A percentile compares a stretch with the other conserved stretches of the same genome.
Conservation (phyloP, 2,888 invertebrate species). For the Stomorhina lunata region DNA sequence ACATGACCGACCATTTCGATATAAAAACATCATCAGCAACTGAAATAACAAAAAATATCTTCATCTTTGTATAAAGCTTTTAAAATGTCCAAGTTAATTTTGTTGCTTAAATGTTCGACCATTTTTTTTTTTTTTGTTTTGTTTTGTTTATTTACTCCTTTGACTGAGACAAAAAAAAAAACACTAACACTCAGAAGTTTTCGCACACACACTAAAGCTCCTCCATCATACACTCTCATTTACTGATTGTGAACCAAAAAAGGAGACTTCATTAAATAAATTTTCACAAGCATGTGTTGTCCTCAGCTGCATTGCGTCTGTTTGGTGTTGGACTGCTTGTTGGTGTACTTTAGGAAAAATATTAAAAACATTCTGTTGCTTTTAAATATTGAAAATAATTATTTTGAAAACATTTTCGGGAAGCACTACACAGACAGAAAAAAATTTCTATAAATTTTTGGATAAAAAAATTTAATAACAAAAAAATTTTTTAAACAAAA, state of each 20-base stretch:
- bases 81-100: slow-evolving; percentile 59
- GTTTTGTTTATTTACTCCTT: slow-evolving; percentile 19
- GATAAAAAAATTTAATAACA: not conserved
- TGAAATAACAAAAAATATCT: not conserved
- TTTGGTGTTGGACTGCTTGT: not conserved
- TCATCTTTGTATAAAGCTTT: slow-evolving; percentile 41
- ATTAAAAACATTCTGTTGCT: slow-evolving; percentile 29
- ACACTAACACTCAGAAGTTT: not conserved
- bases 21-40: not conserved
- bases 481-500: too few species aligned
- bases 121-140: not conserved
- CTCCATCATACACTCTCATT: too few species aligned
- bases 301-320: slow-evolving; percentile 22
- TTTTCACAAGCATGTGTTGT: slow-evolving; percentile 23
- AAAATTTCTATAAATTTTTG: not conserved
- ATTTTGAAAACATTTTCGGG: slow-evolving; percentile 28
- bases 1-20: slow-evolving; percentile 41
- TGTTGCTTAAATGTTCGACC: slow-evolving; percentile 27
- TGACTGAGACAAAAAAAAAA: slow-evolving; percentile 28
- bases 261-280: slow-evolving; percentile 16
- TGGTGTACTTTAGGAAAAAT: not conserved
- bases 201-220: not conserved
- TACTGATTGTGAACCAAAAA: too few species aligned
- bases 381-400: slow-evolving; percentile 38
- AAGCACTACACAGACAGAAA: slow-evolving; percentile 1